phyloP scores from a whole-genome alignment of 2,113 vertebrate species.

The Aplodontia rufa region DNA sequence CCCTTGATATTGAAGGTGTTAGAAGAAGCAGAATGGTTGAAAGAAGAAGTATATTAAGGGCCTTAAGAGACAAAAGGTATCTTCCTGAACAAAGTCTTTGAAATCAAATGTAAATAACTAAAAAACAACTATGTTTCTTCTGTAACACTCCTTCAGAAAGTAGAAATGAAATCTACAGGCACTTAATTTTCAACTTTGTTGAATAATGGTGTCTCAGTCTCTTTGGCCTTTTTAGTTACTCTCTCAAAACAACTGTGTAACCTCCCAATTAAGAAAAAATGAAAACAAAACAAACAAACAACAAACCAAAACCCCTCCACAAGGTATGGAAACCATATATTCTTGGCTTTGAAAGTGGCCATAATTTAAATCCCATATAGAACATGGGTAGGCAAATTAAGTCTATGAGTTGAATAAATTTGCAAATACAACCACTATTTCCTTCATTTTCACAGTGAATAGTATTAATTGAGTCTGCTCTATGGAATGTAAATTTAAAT shows the following conservation, averaged over 20 bases:
- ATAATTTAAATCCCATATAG: constrained; percentile 9
- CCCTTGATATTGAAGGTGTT: neutral
- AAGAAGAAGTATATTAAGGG: neutral
- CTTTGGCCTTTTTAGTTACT: neutral
- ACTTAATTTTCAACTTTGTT: neutral
- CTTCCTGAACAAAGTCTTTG: neutral
- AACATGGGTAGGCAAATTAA: neutral
- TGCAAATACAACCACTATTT: neutral
- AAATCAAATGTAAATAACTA: neutral
- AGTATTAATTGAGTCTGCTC: constrained; percentile 5
- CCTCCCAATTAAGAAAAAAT: neutral
- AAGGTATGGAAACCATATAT: neutral
- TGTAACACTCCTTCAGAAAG: neutral
- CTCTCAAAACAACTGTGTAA: neutral
- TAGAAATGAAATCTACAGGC: neutral
- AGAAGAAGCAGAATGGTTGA: neutral
- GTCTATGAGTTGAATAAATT: neutral
- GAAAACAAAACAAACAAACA: too few species aligned
- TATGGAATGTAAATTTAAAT: neutral
- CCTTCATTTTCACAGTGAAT: neutral
- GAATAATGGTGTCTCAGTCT: neutral
- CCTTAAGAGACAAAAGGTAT: neutral
- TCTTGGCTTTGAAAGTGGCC: neutral
- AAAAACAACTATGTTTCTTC: neutral
- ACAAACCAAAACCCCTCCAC: neutral